Conservation (phyloP, 1,140 invertebrate species). For the fruit fly (Drosophila melanogaster) region DNA sequence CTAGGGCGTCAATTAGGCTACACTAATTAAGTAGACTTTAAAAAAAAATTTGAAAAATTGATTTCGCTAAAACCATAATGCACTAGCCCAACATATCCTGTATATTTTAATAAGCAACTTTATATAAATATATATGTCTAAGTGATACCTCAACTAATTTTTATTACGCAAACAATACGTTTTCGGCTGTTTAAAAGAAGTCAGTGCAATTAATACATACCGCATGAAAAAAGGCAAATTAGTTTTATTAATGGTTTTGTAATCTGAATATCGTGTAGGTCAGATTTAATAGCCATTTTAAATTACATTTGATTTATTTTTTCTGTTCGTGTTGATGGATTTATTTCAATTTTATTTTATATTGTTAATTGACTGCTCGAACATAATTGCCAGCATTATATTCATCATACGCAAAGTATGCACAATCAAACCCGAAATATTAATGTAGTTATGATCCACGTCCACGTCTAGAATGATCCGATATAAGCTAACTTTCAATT, state of each 20-base stretch:
- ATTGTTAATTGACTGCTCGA: background rate
- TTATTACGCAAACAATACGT: background rate
- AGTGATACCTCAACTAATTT: no score
- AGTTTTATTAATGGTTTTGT: background rate
- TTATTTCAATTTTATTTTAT: background rate
- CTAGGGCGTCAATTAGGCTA: no score
- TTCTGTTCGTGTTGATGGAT: background rate
- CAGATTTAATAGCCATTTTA: background rate
- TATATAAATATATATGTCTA: background rate
- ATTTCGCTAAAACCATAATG: no score
- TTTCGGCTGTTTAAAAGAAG: background rate
- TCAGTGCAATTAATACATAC: background rate
- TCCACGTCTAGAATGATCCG: slow-evolving; percentile 12
- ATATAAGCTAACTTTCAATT: slow-evolving; percentile 7
- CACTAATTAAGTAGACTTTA: no score
- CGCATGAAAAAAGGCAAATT: background rate
- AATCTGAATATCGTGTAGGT: slow-evolving; percentile 1
- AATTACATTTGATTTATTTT: background rate
- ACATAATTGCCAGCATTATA: background rate
- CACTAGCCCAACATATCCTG: no score
- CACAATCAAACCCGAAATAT: background rate
- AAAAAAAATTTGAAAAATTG: background rate
- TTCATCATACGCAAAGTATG: slow-evolving; percentile 7
- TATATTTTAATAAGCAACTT: no score
- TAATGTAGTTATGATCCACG: background rate